phyloP scores from a whole-genome alignment of 2,888 invertebrate species.

The Seladonia tumulorum region DNA sequence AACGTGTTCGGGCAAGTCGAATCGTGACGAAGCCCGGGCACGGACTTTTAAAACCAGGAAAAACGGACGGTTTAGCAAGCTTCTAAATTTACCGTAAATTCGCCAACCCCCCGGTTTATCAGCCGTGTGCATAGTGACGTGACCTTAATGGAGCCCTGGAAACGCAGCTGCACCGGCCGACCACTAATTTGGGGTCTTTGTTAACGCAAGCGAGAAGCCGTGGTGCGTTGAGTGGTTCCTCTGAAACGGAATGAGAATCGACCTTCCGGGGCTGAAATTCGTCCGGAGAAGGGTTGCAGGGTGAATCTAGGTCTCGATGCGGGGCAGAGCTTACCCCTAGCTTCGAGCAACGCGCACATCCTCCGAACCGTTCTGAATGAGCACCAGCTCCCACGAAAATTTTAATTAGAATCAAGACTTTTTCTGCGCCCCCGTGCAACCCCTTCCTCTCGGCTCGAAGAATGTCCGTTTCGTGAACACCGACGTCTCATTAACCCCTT shows the following conservation, averaged over 20 bases:
- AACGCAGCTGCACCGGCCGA: conserved; percentile 52
- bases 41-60: background rate
- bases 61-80: background rate
- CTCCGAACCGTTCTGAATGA: conserved; percentile 30
- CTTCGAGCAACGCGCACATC: conserved; percentile 13
- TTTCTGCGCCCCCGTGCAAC: background rate
- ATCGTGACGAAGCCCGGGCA: background rate
- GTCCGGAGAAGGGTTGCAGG: background rate
- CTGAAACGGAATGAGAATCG: conserved; percentile 55
- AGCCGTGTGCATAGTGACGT: conserved; percentile 36
- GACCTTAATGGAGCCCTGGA: conserved; percentile 59
- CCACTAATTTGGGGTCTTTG: conserved; percentile 76
- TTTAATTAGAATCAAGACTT: conserved; percentile 36
- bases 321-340: background rate
- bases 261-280: conserved; percentile 41
- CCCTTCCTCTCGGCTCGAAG: background rate
- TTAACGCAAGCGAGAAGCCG: conserved; percentile 67
- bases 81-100: conserved; percentile 33
- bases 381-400: conserved; percentile 25
- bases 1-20: background rate
- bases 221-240: conserved; percentile 59
- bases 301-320: conserved; percentile 26
- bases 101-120: conserved; percentile 23
- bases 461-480: background rate
- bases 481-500: too few species aligned